Conservation (phyloP, 1,140 invertebrate genomes). For the Lethocerus indicus region DNA sequence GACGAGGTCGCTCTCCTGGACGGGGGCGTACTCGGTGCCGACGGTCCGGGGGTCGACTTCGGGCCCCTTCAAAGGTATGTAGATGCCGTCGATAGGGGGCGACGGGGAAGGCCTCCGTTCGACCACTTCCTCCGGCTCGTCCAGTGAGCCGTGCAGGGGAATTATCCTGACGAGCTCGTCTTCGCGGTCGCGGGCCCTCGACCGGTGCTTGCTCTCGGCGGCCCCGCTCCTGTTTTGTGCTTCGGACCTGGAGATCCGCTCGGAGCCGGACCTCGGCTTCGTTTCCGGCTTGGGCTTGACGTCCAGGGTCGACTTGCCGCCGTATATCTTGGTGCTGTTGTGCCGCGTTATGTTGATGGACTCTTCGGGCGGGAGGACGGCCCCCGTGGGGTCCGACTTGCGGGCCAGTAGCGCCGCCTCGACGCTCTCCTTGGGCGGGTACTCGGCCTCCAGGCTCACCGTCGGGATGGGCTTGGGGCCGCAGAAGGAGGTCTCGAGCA, state of each 20-base stretch:
- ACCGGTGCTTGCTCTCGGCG: too few relatives aligned
- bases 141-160: constrained; percentile 14
- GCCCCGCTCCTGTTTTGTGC: too few relatives aligned
- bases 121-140: constrained; percentile 11
- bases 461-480: constrained; percentile 46
- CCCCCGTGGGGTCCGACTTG: constrained; percentile 34
- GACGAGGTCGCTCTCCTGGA: constrained; percentile 13
- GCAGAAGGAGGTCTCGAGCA: constrained; percentile 76
- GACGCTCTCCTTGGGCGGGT: constrained; percentile 33
- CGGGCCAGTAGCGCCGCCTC: constrained; percentile 44
- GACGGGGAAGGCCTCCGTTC: too few relatives aligned
- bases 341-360: background rate
- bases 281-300: background rate
- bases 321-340: too few relatives aligned
- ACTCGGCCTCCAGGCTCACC: constrained; percentile 29
- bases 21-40: background rate
- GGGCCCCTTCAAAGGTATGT: constrained; percentile 18
- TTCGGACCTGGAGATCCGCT: background rate
- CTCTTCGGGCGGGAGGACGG: constrained; percentile 23
- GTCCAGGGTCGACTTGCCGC: background rate
- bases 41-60: constrained; percentile 1
- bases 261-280: background rate
- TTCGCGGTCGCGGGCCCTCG: constrained; percentile 5
- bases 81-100: too few relatives aligned
- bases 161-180: constrained; percentile 13